Conservation (phyloP, 2,797 vertebrate species). For the Uromys caudimaculatus region DNA sequence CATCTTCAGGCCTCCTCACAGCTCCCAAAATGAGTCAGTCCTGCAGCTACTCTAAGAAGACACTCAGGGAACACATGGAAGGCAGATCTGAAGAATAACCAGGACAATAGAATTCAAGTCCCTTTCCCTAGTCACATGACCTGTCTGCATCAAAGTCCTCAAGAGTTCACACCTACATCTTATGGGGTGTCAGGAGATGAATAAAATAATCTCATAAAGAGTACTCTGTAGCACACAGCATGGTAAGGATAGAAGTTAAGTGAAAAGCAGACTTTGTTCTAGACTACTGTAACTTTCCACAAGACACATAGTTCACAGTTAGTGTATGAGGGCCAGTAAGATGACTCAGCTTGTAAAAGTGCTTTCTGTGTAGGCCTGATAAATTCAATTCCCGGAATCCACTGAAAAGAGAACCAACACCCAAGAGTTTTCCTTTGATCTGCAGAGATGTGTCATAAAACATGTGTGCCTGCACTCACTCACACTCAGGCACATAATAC, state of each 20-base stretch:
- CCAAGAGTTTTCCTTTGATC: neutral
- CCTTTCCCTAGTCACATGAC: neutral
- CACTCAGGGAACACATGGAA: neutral
- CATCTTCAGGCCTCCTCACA: too few species aligned
- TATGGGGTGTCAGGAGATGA: fast-evolving
- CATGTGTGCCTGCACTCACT: neutral
- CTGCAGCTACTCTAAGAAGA: neutral
- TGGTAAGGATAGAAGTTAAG: neutral
- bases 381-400: neutral
- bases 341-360: neutral
- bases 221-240: neutral
- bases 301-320: neutral
- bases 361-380: neutral
- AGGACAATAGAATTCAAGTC: neutral
- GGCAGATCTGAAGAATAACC: neutral
- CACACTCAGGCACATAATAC: neutral
- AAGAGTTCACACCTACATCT: neutral
- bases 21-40: neutral
- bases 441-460: too few species aligned
- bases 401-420: neutral
- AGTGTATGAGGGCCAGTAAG: neutral
- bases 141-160: fast-evolving
- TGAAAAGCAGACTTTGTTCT: neutral
- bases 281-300: neutral
- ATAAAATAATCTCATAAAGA: neutral